Evolutionary conservation across 2,113 vertebrate genomes (phyloP), one percentile per base, ranked within the genome.

Genomic region (Leptodactylus fuscus): DNA sequence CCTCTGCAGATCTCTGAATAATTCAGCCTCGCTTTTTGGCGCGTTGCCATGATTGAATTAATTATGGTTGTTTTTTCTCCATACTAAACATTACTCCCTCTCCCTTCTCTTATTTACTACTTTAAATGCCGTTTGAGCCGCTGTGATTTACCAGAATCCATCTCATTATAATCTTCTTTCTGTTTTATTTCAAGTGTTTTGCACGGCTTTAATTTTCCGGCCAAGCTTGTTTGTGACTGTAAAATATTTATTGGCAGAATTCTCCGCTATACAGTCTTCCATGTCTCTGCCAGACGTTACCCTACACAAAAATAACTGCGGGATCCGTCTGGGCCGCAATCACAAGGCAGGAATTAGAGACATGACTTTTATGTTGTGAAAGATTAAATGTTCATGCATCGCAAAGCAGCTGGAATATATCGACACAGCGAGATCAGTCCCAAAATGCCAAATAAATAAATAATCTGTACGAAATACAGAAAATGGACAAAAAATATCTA

Each of bases 51-150:
- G 65, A 69, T 86, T 81, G 38, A 46, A 86, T 86, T 86, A 86
- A 86, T 86, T 81, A 81, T 48, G 36, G 76, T 73, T 71, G 84
- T 62, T 86, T 86, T 81, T 86, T n/a, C 79, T 86, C 55, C 38
- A 62, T 73, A 60, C 65, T 73, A 86, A 86, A 81, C 80, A 81
- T 86, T n/a, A 71, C 74, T 85, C 74, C 83, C n/a, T 85, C 75
- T 80, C 71, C 65, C 73, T 55, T 71, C 73, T 44, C 48, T 62
- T 86, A 81, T 81, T 86, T 86, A 86, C 84, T 86, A 73, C 84
- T 86, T 86, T 86, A 58, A 86, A 73, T 81, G 83, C 48, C 34
- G 79, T 80, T 85, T 32, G 62, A 85, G 60, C 36, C 24, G 29
- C 65, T 20, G 24, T 85, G 65, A 58, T 86, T 86, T 86, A 86